A percentile compares a stretch with the other conserved stretches of the same genome.
These are phyloP conservation scores for Sebastes schlegelii DNA, from an alignment of 2,113 vertebrate species.

Conservation along the genomic window DNA sequence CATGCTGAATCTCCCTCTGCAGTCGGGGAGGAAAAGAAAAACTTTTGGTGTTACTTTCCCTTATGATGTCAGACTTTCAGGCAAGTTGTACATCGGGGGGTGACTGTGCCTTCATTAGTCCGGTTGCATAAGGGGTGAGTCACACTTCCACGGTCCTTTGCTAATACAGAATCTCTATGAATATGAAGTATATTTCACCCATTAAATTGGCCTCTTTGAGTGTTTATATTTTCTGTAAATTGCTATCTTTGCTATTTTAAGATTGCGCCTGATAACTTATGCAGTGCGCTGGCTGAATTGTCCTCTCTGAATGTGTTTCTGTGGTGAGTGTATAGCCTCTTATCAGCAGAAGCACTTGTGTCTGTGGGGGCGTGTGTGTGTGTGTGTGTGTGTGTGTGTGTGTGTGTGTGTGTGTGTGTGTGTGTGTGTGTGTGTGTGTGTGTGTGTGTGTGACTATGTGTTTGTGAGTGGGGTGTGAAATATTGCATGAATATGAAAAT, in stretches of 20 bases:
- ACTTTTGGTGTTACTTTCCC: background rate
- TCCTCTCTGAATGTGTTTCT: constrained; percentile 32
- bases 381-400: constrained; percentile 23
- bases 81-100: background rate
- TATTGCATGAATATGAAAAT: constrained; percentile 75
- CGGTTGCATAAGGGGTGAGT: constrained; percentile 35
- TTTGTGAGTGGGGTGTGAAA: constrained; percentile 53
- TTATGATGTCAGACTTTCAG: constrained; percentile 25
- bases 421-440: constrained; percentile 23
- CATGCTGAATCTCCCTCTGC: constrained; percentile 1
- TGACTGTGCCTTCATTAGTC: constrained; percentile 52
- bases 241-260: constrained; percentile 58
- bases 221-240: constrained; percentile 45
- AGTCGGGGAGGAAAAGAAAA: background rate
- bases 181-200: constrained; percentile 28
- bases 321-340: constrained; percentile 18
- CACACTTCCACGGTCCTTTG: constrained; percentile 37
- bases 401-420: constrained; percentile 20
- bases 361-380: constrained; percentile 28
- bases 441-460: constrained; percentile 14
- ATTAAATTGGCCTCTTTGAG: constrained; percentile 34
- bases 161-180: constrained; percentile 40
- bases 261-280: constrained; percentile 41
- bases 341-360: constrained; percentile 50
- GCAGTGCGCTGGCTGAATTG: constrained; percentile 40